phyloP scores from a whole-genome alignment of 2,888 invertebrate genomes.

The Pachliopta kotzebuea region DNA sequence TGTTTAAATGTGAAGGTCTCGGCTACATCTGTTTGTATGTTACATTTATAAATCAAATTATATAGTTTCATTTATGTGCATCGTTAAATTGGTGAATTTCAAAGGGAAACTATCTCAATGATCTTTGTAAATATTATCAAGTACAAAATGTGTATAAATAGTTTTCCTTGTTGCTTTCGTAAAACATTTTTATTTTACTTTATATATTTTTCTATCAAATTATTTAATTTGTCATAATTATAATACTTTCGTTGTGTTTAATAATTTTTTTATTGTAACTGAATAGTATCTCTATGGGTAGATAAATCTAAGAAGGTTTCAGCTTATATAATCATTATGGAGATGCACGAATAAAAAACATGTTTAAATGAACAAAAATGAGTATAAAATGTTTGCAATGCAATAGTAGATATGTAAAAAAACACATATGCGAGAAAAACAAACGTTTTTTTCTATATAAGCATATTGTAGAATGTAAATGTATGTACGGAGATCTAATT shows the following conservation, averaged over 20 bases:
- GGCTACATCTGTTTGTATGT: conserved; percentile 12
- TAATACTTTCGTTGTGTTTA: too few species aligned
- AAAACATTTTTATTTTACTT: background rate
- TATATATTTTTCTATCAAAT: background rate
- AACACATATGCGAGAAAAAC: background rate
- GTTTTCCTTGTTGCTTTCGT: background rate
- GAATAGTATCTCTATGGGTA: too few species aligned
- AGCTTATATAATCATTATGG: too few species aligned
- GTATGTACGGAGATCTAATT: background rate
- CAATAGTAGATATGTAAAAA: background rate
- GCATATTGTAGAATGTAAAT: background rate
- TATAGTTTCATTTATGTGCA: conserved; percentile 2
- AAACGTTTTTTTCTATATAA: background rate
- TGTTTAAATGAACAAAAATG: too few species aligned
- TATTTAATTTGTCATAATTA: too few species aligned
- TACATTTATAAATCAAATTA: conserved; percentile 10
- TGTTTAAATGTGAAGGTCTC: conserved; percentile 10
- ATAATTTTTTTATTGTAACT: too few species aligned
- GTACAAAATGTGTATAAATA: background rate
- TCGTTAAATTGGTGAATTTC: background rate
- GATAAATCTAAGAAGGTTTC: too few species aligned
- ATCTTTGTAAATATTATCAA: conserved; percentile 1
- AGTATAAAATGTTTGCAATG: background rate
- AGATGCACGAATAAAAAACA: too few species aligned
- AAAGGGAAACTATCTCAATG: background rate